These are phyloP conservation scores for Hymenochirus boettgeri DNA, from an alignment of 2,113 vertebrate species.

Conservation along the genomic window DNA sequence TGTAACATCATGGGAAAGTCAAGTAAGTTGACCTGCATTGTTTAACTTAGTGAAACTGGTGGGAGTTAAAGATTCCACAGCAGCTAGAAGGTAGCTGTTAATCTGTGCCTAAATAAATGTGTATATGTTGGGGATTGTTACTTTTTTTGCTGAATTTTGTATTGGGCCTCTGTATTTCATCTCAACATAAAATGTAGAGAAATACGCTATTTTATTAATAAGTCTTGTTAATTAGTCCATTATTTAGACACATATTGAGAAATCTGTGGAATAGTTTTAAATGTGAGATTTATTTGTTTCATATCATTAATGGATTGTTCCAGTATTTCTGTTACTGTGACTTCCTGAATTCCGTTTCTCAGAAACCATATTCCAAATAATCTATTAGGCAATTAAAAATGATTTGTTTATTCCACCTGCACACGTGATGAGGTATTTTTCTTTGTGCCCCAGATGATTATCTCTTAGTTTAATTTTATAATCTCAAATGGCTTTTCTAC, in stretches of 20 bases:
- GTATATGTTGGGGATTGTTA: not conserved
- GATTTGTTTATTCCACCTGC: no score
- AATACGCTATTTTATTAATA: not conserved
- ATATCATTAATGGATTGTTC: not conserved
- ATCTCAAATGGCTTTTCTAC: no score
- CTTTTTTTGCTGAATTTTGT: not conserved
- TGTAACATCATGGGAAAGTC: no score
- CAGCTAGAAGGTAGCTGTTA: not conserved
- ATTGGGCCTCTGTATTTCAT: not conserved
- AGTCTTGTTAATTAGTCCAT: not conserved
- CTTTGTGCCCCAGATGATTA: no score
- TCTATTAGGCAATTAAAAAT: no score
- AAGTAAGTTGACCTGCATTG: no score
- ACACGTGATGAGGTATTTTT: no score
- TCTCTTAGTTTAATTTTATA: no score
- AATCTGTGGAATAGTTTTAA: conserved; percentile 18
- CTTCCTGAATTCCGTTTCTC: no score
- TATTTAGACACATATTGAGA: not conserved
- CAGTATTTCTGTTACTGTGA: not conserved
- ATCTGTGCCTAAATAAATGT: not conserved
- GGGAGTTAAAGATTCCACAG: not conserved
- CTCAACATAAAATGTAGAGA: not conserved
- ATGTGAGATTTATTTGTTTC: not conserved
- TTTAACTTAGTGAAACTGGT: not conserved
- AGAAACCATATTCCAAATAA: no score